Evolutionary conservation across 2,797 vertebrate species (phyloP).

Genomic region (Sebastes steindachneri): DNA sequence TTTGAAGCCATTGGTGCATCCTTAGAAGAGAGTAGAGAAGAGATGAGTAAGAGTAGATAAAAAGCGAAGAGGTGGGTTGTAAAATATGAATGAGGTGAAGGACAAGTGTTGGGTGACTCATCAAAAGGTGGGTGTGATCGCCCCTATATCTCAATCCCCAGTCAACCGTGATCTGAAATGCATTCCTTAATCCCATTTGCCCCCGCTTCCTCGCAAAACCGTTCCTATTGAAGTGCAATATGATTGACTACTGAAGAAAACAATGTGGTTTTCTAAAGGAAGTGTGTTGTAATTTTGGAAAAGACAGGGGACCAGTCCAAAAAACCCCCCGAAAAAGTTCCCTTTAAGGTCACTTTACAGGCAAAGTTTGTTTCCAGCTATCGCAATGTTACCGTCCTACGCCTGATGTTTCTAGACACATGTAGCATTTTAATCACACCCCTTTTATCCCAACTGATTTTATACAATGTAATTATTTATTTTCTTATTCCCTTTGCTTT

Average conservation of each 20-base stretch:
- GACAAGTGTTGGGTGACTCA: background rate
- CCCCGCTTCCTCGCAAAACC: background rate
- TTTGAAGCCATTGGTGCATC: constrained; percentile 1
- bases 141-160: background rate
- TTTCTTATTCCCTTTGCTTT: constrained; percentile 51
- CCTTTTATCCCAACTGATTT: constrained; percentile 25
- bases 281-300: background rate
- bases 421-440: constrained; percentile 53
- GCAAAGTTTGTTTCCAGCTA: background rate
- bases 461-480: constrained; percentile 64
- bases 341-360: constrained; percentile 29
- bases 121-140: background rate
- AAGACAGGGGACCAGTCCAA: background rate
- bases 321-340: background rate
- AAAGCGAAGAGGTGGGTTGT: background rate
- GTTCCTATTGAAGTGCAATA: constrained; percentile 73
- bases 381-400: background rate
- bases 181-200: constrained; percentile 11
- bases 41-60: background rate
- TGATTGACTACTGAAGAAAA: constrained; percentile 68
- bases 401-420: constrained; percentile 19
- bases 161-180: constrained; percentile 4
- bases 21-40: background rate
- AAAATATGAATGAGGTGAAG: background rate
- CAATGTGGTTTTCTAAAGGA: constrained; percentile 5